Evolutionary conservation across 1,140 invertebrate genomes (phyloP), one percentile per base, ranked within the genome.

Genomic region (Cheumatopsyche charites): DNA sequence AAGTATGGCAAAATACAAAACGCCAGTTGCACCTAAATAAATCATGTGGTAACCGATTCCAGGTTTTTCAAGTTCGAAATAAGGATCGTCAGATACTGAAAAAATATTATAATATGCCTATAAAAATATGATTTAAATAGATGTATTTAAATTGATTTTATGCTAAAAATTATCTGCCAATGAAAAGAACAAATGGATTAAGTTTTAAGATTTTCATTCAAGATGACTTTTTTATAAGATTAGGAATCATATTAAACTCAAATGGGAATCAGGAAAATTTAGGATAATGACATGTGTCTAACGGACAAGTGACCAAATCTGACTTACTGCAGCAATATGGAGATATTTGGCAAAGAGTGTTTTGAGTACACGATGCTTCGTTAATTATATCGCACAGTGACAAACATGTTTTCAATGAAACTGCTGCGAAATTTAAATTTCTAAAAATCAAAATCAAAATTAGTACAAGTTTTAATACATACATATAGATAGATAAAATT

Each of bases 311-410:
- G n/a, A n/a, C n/a, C n/a, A n/a, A n/a, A n/a, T n/a, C n/a, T n/a
- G n/a, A 82, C 83, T 81, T 81, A 84, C 83, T 81, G 79, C 83
- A 85, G 78, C 83, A 85, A 73, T 80, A 78, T 70, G 78, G 71
- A 70, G 83, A 78, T 73, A 80, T 80, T 62, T 81, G 75, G 76
- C 82, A 85, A 7, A 85, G 70, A 3, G 79, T 80, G 61, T 78
- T 74, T 0, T 80, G 79, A 62, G 80, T 80, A 73, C 83, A 84
- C 75, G 81, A 80, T 0, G 75, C n/a, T n/a, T n/a, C 73, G 11
- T 81, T 75, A 2, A 3, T 21, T 1, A 67, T 1, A 29, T 68
- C 47, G 23, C 66, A 85, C 21, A 83, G 74, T 9, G 78, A 79
- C 25, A 81, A 78, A 74, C 83, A 85, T 45, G 79, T 80, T 67